phyloP scores from a whole-genome alignment of 2,888 invertebrate species.

The Magallana nippona region DNA sequence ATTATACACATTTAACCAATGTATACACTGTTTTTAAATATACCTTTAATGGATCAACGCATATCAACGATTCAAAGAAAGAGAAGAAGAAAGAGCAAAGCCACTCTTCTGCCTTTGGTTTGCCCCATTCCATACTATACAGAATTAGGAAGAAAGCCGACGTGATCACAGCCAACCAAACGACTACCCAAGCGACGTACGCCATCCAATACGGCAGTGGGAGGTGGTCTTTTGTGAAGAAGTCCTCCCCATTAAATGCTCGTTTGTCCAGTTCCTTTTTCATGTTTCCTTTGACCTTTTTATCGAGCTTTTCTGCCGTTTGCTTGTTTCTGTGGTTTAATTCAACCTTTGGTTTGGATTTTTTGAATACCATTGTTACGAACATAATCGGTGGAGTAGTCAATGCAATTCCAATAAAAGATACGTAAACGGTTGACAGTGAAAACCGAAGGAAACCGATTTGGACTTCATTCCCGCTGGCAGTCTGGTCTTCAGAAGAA shows the following conservation, averaged over 20 bases:
- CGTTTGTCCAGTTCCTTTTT: constrained; percentile 1
- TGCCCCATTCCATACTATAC: constrained; percentile 66
- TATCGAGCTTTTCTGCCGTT: neutral
- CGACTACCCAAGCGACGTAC: constrained; percentile 62
- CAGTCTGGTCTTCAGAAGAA: constrained; percentile 50
- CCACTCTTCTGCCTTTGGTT: constrained; percentile 64
- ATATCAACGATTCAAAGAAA: constrained; percentile 57
- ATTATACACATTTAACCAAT: neutral
- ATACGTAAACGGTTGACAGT: constrained; percentile 55
- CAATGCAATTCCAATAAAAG: constrained; percentile 62
- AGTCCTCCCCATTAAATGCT: constrained; percentile 17
- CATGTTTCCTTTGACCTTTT: constrained; percentile 1
- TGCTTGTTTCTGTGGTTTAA: constrained; percentile 23
- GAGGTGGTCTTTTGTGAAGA: constrained; percentile 37
- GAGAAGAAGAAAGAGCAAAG: constrained; percentile 58
- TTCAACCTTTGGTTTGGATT: constrained; percentile 40
- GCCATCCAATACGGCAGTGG: constrained; percentile 59
- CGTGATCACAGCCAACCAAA: constrained; percentile 51
- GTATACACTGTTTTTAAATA: neutral
- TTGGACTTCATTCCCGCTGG: constrained; percentile 47
- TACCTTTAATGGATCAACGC: constrained; percentile 63
- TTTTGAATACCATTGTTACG: constrained; percentile 62
- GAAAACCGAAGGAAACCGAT: constrained; percentile 57
- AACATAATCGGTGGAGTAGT: constrained; percentile 62
- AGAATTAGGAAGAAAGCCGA: constrained; percentile 62